phyloP scores from a whole-genome alignment of 2,113 vertebrate genomes.

The Saccopteryx leptura region DNA sequence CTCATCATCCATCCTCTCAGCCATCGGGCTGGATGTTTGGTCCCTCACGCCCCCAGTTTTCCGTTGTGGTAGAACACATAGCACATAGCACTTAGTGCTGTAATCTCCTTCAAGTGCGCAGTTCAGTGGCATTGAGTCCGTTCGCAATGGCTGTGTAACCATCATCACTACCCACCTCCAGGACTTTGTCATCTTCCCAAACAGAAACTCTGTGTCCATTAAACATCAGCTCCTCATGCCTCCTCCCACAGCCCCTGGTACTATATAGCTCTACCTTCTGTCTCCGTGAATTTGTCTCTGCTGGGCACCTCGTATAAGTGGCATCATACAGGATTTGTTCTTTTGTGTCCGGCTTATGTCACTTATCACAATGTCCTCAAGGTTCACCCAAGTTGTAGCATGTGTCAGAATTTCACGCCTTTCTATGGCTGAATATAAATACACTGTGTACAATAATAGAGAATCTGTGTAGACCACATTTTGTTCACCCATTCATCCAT shows the following conservation, averaged over 20 bases:
- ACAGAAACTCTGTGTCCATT: background rate
- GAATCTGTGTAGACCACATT: too few species aligned
- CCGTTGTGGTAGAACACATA: background rate
- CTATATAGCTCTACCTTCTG: fast-evolving
- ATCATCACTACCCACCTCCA: background rate
- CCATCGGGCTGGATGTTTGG: background rate
- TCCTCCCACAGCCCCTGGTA: too few species aligned
- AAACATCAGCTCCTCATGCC: background rate
- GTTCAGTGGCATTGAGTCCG: background rate
- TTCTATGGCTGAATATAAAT: background rate
- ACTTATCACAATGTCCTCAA: background rate
- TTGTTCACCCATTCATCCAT: background rate
- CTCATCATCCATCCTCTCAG: background rate
- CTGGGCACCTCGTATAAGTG: background rate
- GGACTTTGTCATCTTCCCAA: background rate
- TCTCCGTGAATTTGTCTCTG: background rate
- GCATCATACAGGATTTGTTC: background rate
- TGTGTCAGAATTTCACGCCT: background rate
- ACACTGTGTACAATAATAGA: fast-evolving
- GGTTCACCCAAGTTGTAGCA: background rate
- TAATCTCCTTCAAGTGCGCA: background rate
- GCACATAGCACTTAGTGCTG: background rate
- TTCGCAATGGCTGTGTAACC: background rate
- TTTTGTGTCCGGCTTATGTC: background rate
- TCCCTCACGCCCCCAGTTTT: background rate